Base-by-base conservation (phyloP, 2,113 vertebrate genomes). In the Semnornis frantzii region DNA sequence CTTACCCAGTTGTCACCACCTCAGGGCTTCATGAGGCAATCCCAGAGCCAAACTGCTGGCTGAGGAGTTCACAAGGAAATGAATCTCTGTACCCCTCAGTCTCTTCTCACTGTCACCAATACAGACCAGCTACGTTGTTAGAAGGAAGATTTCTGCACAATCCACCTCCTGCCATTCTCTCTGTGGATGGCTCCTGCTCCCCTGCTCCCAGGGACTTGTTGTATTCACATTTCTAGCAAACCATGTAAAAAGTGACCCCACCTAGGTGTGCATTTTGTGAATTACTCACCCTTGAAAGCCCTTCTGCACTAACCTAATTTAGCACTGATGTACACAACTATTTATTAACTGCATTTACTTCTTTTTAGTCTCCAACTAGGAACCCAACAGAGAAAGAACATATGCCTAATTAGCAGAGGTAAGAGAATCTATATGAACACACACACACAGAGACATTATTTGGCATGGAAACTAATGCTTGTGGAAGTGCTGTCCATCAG, bases 401-500 rank as follows among this genome's bases (percentile, higher is more conserved):
- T 87, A 33, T 78, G 50, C 46, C 59, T 78, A 82, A 97, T 73
- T 94, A 95, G 87, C 80, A 8, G 16, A 95, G 97, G 96, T 97
- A 97, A 97, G 95, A 90, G 70, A 57, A 58, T 5, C 12, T 46
- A 4, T 28, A 31, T 1, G 2, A 58, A 55, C 39, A 20, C n/a
- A 31, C 10, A 42, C 7, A 52, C 3, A 12, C 25, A 44, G 0
- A 70, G 20, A n/a, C 3, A 3, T 68, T 44, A 17, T 78, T 72
- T 69, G 59, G 65, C 55, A 25, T 71, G 39, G 75, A 82, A 94
- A 65, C 50, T 28, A 58, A 19, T 3, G 3, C 19, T 79, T 46
- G 39, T 54, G 27, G 34, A 82, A 66, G 8, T 62, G 4, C 42
- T 82, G 77, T 21, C 48, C 42, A 42, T 57, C n/a, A 9, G 37